Evolutionary conservation across 2,888 invertebrate species (phyloP).

Genomic region (Acanthopleura granulata): DNA sequence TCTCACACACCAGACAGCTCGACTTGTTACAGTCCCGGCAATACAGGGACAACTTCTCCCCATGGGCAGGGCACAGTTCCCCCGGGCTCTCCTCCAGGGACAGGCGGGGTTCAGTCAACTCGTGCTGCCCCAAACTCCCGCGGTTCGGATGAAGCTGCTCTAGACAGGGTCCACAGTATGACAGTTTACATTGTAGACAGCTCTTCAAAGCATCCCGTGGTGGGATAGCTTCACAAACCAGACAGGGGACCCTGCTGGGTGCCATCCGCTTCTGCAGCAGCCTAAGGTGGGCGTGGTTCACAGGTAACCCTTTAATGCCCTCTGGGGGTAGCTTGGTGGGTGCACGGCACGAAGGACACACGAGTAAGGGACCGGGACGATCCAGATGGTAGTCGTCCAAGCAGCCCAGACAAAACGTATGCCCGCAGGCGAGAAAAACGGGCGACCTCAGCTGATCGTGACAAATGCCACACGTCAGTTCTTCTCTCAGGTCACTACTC

Average conservation of each 20-base stretch:
- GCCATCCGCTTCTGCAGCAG: neutral
- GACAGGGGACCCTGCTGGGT: neutral
- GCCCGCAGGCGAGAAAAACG: neutral
- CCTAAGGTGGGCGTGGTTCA: neutral
- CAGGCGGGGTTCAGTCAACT: neutral
- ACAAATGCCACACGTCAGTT: neutral
- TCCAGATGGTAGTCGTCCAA: neutral
- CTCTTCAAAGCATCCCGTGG: conserved; percentile 1
- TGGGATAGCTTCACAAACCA: neutral
- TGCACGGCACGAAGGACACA: neutral
- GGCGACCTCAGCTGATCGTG: neutral
- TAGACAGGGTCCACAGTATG: neutral
- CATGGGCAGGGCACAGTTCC: neutral
- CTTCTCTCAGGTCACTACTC: neutral
- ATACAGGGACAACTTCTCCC: neutral
- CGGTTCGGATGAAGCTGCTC: conserved; percentile 2
- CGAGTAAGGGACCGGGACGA: neutral
- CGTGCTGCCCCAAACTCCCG: neutral
- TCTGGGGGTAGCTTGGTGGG: neutral
- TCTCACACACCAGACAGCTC: conserved; percentile 11
- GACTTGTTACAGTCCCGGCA: neutral
- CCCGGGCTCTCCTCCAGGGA: neutral
- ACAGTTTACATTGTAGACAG: conserved; percentile 5
- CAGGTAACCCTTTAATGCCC: neutral
- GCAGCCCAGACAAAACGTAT: conserved; percentile 1